Evolutionary conservation across 2,888 invertebrate species (phyloP), one percentile per base, ranked within the genome.

Genomic region (Spodoptera picta): DNA sequence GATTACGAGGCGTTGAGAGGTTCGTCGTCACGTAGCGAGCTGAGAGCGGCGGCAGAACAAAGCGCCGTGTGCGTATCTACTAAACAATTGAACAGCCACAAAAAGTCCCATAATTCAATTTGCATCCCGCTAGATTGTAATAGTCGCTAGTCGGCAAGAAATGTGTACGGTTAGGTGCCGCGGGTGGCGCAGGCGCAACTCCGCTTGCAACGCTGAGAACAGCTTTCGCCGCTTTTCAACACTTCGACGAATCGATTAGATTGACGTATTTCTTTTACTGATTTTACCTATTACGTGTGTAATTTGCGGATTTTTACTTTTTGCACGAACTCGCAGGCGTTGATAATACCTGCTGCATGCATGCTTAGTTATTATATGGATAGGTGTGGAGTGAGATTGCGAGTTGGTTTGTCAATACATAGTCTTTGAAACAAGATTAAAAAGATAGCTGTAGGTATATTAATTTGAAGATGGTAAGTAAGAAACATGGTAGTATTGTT

Each of bases 61-160:
- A 94, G 94, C 87, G 81, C 70, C 79, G 81, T 84, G 87, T 71
- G 75, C 69, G 55, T 69, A 69, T 69, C 69, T 61, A 57, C 90
- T 87, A 90, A 91, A 93, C 93, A 93, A 94, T 92, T 91, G 93
- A 90, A 90, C 87, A 79, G 81, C 83, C 85, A 91, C 89, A 94
- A 94, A 93, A 93, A 94, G 92, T 93, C 92, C 87, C 93, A 94
- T 94, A 94, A 94, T 94, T 94, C 92, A 93, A 94, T 94, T 94
- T 94, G 94, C 94, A 93, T 94, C 90, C 89, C 89, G 92, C 93
- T 93, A 93, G 92, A 93, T 87, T 87, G 88, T 90, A 90, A 90
- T 92, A 86, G 89, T 86, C 80, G 77, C 80, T 92, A 86, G 89
- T 86, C 80, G 77, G 80, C 78, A 88, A 90, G 88, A 90, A 88